phyloP scores from a whole-genome alignment of 2,888 invertebrate genomes.

The Bruchidius siliquastri region DNA sequence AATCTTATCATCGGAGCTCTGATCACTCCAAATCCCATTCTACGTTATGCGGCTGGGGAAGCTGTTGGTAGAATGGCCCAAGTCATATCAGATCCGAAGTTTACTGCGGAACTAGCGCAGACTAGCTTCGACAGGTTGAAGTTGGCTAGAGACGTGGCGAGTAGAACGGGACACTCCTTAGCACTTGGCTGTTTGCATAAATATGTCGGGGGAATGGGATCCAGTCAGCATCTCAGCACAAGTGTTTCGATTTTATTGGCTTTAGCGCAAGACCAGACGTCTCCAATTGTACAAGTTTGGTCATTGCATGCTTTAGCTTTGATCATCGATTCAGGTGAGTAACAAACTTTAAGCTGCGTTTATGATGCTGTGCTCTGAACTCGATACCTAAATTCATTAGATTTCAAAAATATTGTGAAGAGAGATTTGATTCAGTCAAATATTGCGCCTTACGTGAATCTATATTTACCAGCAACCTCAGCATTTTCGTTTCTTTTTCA shows the following conservation, averaged over 20 bases:
- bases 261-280: constrained; percentile 87
- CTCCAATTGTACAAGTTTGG: constrained; percentile 97
- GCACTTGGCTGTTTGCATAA: constrained; percentile 95
- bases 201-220: constrained; percentile 93
- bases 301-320: constrained; percentile 91
- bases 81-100: constrained; percentile 79
- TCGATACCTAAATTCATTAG: too few species aligned
- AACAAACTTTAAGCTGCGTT: too few species aligned
- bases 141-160: constrained; percentile 81
- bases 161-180: constrained; percentile 80
- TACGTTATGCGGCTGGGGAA: constrained; percentile 93
- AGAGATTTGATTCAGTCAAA: too few species aligned
- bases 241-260: constrained; percentile 93
- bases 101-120: constrained; percentile 85
- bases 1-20: constrained; percentile 74
- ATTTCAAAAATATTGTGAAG: too few species aligned
- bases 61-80: constrained; percentile 91
- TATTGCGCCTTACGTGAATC: too few species aligned
- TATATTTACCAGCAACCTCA: too few species aligned
- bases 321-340: constrained; percentile 76
- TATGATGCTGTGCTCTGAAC: too few species aligned
- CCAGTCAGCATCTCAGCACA: constrained; percentile 89
- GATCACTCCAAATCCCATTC: constrained; percentile 68
- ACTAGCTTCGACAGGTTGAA: constrained; percentile 84
- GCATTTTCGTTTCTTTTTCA: too few species aligned